Evolutionary conservation across 2,797 vertebrate genomes (phyloP).

Genomic region (Halcyon badia): DNA sequence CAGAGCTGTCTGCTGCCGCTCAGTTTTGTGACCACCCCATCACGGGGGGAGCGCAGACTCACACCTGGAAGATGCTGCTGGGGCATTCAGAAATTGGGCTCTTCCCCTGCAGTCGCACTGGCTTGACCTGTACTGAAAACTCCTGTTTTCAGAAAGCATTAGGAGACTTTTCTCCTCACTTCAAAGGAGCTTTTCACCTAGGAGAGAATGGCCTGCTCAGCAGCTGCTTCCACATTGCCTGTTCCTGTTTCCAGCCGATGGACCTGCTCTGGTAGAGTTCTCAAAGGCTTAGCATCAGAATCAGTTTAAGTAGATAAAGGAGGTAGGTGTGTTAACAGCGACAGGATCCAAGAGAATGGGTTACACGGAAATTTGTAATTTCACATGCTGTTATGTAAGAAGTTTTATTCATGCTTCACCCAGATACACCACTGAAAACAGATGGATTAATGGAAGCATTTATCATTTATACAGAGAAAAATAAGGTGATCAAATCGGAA

Average conservation of each 20-base stretch:
- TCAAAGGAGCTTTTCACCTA: background rate
- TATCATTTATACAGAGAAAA: background rate
- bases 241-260: background rate
- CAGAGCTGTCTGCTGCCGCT: background rate
- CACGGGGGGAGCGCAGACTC: background rate
- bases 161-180: background rate
- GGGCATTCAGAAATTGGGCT: too few species aligned
- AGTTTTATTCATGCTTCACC: background rate
- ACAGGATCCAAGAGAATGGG: background rate
- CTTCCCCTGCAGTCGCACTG: background rate
- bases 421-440: background rate
- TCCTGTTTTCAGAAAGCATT: background rate
- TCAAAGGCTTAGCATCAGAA: background rate
- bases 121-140: background rate
- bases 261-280: background rate
- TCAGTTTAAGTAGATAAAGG: background rate
- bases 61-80: background rate
- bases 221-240: background rate
- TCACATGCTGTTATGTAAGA: background rate
- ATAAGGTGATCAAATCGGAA: conserved; percentile 15
- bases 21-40: background rate
- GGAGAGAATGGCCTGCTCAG: background rate
- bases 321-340: background rate
- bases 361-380: background rate
- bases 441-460: background rate